A percentile compares a stretch with the other conserved stretches of the same genome.
phyloP scores from a whole-genome alignment of 2,113 vertebrate genomes.

The Chloropsis cyanopogon region DNA sequence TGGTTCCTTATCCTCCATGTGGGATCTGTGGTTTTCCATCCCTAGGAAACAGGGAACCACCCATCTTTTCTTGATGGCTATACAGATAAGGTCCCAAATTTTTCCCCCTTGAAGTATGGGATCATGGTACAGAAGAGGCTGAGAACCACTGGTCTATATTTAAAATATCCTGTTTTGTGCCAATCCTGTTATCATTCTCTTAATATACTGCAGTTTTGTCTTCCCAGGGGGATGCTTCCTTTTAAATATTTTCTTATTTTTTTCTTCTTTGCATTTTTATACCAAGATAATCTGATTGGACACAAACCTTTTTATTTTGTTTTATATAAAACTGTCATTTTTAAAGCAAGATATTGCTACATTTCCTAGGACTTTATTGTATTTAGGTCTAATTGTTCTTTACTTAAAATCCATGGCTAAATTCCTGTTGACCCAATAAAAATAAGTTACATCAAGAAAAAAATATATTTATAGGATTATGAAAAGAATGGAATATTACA shows the following conservation, averaged over 20 bases:
- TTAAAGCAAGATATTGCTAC: neutral
- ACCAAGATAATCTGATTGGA: neutral
- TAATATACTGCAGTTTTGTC: neutral
- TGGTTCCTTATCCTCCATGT: neutral
- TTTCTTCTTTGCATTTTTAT: neutral
- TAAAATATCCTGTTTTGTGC: slow-evolving; percentile 9
- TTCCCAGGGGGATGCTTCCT: slow-evolving; percentile 18
- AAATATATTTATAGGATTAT: neutral
- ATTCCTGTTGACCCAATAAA: neutral
- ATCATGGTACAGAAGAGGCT: neutral
- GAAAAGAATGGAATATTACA: neutral
- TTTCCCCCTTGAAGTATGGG: neutral
- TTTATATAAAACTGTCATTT: neutral
- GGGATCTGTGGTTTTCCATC: neutral
- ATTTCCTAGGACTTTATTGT: neutral
- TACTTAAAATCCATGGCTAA: neutral
- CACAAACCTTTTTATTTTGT: neutral
- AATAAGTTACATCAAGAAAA: neutral
- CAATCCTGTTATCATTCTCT: neutral
- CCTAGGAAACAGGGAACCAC: neutral
- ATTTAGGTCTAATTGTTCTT: neutral
- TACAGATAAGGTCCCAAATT: neutral
- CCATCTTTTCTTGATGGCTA: neutral
- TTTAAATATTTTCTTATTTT: neutral
- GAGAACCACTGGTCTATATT: slow-evolving; percentile 34